phyloP scores from a whole-genome alignment of 2,797 vertebrate genomes.

The Malurus splendens region DNA sequence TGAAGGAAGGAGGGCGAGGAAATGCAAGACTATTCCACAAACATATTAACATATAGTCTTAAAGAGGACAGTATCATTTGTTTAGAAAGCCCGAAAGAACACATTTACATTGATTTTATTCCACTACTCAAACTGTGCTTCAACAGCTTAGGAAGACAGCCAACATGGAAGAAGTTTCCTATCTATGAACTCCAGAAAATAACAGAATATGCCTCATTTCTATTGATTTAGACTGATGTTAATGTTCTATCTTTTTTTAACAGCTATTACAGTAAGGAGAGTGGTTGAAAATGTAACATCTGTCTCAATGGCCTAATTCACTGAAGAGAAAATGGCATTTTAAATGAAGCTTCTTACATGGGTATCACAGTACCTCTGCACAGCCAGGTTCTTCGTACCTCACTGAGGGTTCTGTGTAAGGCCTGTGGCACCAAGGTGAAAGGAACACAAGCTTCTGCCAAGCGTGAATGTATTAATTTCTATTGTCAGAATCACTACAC shows the following conservation, averaged over 20 bases:
- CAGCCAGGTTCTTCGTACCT: background rate
- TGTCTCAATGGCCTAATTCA: background rate
- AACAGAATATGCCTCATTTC: background rate
- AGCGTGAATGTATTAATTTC: fast-evolving
- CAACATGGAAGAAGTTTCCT: background rate
- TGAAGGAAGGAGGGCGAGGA: background rate
- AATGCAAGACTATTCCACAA: background rate
- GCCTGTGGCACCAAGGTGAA: background rate
- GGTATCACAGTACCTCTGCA: fast-evolving
- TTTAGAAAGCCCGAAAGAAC: background rate
- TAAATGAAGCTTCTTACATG: background rate
- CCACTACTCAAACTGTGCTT: background rate
- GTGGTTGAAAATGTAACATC: background rate
- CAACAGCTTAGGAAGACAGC: background rate
- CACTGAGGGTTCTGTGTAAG: fast-evolving
- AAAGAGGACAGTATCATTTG: background rate
- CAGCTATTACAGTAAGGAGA: background rate
- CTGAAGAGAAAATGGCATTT: background rate
- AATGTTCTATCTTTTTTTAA: background rate
- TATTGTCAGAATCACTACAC: background rate
- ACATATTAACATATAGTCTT: background rate
- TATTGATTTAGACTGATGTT: background rate
- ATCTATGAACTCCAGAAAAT: background rate
- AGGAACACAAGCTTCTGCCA: background rate
- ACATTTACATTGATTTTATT: background rate